Conservation (phyloP, 2,888 invertebrate species). For the Nephrotoma guestfalica region DNA sequence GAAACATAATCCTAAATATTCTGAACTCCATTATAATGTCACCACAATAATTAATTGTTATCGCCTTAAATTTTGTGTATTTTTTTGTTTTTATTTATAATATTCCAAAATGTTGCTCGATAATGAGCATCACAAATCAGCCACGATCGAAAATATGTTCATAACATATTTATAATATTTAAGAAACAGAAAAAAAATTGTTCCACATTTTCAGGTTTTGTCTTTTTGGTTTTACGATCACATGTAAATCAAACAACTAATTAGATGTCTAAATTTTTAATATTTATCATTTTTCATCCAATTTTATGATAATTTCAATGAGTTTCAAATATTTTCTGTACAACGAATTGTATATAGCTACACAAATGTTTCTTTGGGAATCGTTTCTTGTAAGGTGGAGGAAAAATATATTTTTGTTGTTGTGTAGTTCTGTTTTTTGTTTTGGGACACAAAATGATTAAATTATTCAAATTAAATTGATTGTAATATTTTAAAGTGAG, state of each 20-base stretch:
- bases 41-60: neutral
- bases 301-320: neutral
- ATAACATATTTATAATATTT: neutral
- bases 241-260: constrained; percentile 3
- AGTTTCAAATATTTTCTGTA: neutral
- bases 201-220: neutral
- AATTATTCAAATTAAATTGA: constrained; percentile 2
- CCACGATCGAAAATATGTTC: neutral
- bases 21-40: neutral
- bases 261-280: constrained; percentile 4
- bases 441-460: neutral
- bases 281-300: constrained; percentile 2
- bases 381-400: neutral
- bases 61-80: neutral
- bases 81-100: neutral
- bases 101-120: neutral
- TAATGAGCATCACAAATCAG: neutral
- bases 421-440: neutral
- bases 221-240: neutral
- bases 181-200: neutral
- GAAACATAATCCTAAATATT: neutral
- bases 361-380: neutral
- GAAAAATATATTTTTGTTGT: neutral
- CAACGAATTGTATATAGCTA: neutral
- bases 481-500: constrained; percentile 1